These are phyloP conservation scores for Ceraclea dissimilis DNA, from an alignment of 2,888 invertebrate species.

Conservation along the genomic window DNA sequence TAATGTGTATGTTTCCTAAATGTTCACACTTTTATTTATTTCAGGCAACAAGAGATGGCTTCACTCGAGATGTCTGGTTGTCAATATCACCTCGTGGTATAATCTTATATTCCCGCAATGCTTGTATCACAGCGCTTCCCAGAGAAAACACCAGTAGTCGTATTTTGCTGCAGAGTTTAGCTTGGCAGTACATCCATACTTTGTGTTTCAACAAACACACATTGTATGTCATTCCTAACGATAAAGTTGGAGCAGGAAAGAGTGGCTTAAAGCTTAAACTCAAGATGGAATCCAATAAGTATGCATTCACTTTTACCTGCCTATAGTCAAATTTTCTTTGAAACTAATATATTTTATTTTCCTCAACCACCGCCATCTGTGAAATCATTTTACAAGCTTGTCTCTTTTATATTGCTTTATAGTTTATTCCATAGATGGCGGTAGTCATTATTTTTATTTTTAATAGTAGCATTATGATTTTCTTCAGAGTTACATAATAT, in stretches of 20 bases:
- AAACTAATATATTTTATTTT: not conserved
- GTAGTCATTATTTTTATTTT: no score
- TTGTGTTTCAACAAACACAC: conserved; percentile 69
- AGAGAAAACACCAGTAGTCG: conserved; percentile 34
- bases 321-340: no score
- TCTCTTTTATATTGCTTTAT: no score
- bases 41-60: conserved; percentile 51
- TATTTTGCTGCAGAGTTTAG: conserved; percentile 44
- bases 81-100: conserved; percentile 59
- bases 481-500: no score
- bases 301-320: conserved; percentile 30
- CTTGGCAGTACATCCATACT: conserved; percentile 69
- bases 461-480: no score
- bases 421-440: no score
- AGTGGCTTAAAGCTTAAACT: conserved; percentile 62
- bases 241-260: conserved; percentile 48
- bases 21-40: conserved; percentile 21
- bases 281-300: conserved; percentile 67
- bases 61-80: conserved; percentile 54
- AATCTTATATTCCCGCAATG: conserved; percentile 50
- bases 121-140: conserved; percentile 29
- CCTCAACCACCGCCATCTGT: not conserved
- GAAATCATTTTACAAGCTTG: no score
- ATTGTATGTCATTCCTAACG: conserved; percentile 53
- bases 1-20: no score